Evolutionary conservation across 2,888 invertebrate species (phyloP).

Genomic region (Quadroppia sp.): DNA sequence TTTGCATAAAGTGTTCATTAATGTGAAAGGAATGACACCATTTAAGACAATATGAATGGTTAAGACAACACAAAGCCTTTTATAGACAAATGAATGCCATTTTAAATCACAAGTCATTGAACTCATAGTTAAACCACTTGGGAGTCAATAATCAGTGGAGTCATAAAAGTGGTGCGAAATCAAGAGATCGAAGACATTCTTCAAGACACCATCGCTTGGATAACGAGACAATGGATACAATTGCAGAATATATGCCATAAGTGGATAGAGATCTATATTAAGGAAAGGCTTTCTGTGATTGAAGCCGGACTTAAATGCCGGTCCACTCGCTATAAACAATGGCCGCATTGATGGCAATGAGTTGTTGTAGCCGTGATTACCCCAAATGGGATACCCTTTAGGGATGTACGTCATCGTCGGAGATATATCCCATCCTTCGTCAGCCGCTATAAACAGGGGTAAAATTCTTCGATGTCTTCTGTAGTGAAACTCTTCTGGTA

Average conservation of each 20-base stretch:
- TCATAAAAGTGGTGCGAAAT: slow-evolving; percentile 2
- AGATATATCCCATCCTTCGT: slow-evolving; percentile 49
- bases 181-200: slow-evolving; percentile 54
- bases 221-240: slow-evolving; percentile 50
- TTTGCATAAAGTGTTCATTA: too few relatives aligned
- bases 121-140: slow-evolving; percentile 23
- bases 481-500: slow-evolving; percentile 52
- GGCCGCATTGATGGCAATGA: slow-evolving; percentile 62
- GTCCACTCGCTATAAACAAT: slow-evolving; percentile 67
- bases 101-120: too few relatives aligned
- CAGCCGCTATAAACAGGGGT: slow-evolving; percentile 50
- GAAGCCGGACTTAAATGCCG: slow-evolving; percentile 58
- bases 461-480: slow-evolving; percentile 51
- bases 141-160: not conserved
- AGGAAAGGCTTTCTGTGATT: slow-evolving; percentile 57
- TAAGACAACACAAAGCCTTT: too few relatives aligned
- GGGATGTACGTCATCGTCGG: not conserved
- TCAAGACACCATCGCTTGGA: slow-evolving; percentile 57
- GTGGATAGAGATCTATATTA: slow-evolving; percentile 63
- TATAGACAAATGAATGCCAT: too few relatives aligned
- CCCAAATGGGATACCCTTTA: slow-evolving; percentile 47
- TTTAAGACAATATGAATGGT: too few relatives aligned
- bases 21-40: too few relatives aligned
- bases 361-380: slow-evolving; percentile 56
- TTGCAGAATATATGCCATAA: slow-evolving; percentile 62